phyloP scores from a whole-genome alignment of 2,797 vertebrate species.

The Muraenolepis orangiensis region DNA sequence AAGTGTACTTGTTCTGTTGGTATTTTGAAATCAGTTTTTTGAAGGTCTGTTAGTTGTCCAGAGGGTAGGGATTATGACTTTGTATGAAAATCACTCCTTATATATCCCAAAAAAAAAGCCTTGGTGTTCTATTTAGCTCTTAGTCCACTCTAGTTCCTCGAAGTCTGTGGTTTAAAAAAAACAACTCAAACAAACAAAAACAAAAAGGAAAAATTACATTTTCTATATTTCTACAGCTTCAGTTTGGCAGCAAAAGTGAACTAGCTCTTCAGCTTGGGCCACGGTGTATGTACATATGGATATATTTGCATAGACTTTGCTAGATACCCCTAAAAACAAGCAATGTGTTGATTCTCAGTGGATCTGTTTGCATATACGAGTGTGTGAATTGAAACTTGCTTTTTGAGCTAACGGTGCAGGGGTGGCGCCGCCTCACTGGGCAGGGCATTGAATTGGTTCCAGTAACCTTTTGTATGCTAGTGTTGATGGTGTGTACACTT shows the following conservation, averaged over 20 bases:
- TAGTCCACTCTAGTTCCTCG: constrained; percentile 52
- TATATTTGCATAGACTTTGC: constrained; percentile 80
- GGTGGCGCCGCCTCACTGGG: constrained; percentile 42
- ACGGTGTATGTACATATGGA: constrained; percentile 75
- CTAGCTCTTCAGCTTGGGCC: constrained; percentile 66
- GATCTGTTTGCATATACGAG: constrained; percentile 78
- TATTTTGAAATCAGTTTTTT: constrained; percentile 63
- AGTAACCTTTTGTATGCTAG: constrained; percentile 70
- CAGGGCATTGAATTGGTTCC: constrained; percentile 57
- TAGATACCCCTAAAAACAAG: constrained; percentile 79
- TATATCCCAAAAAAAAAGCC: constrained; percentile 57
- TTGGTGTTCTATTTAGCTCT: constrained; percentile 70
- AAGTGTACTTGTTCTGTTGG: constrained; percentile 69
- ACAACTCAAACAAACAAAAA: constrained; percentile 5
- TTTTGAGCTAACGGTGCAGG: constrained; percentile 59
- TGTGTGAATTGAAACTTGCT: constrained; percentile 63
- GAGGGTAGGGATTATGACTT: constrained; percentile 65
- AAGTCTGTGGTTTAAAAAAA: constrained; percentile 66
- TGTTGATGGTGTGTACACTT: constrained; percentile 72
- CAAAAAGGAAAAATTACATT: constrained; percentile 64
- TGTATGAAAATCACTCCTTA: constrained; percentile 70
- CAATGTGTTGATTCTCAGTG: constrained; percentile 81
- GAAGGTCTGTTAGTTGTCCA: constrained; percentile 63
- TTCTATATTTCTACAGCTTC: constrained; percentile 74
- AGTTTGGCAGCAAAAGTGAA: constrained; percentile 68